A percentile compares a stretch with the other conserved stretches of the same genome.
Conservation (phyloP, 2,113 vertebrate species). For the Ochotona curzoniae region DNA sequence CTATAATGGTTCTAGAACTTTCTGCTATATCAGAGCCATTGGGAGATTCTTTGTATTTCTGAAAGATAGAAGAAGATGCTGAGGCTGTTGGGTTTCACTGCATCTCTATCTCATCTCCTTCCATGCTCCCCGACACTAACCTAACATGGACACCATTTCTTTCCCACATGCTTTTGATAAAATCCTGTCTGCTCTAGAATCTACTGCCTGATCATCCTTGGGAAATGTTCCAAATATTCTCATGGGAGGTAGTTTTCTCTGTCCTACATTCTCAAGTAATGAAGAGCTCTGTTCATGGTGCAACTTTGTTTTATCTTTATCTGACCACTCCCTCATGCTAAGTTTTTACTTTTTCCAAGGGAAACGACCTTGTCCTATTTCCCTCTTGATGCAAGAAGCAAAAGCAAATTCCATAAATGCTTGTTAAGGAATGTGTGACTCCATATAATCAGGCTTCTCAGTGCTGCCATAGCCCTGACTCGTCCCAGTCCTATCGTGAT, state of each 20-base stretch:
- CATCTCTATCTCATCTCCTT: not conserved
- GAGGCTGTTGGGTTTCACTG: not conserved
- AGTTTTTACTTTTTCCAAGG: not conserved
- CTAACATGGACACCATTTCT: not conserved
- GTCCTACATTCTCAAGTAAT: not conserved
- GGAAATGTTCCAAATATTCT: not conserved
- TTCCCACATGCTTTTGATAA: not conserved
- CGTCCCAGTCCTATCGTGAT: not conserved
- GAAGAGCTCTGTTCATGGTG: not conserved
- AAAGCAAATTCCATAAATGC: not conserved
- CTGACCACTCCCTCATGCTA: not conserved
- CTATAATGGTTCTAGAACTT: not conserved
- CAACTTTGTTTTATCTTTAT: not conserved
- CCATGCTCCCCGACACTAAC: not conserved
- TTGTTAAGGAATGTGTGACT: not conserved
- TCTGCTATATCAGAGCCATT: not conserved
- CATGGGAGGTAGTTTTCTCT: not conserved
- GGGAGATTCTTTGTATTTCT: not conserved
- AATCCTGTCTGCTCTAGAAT: not conserved
- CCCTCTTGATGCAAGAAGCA: not conserved
- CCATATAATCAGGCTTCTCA: not conserved
- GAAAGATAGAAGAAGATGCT: not conserved
- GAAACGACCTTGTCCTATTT: constrained; percentile 52
- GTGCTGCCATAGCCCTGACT: not conserved
- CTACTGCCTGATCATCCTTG: not conserved